phyloP scores from a whole-genome alignment of 1,140 invertebrate genomes.

The Apocrypta bakeri region DNA sequence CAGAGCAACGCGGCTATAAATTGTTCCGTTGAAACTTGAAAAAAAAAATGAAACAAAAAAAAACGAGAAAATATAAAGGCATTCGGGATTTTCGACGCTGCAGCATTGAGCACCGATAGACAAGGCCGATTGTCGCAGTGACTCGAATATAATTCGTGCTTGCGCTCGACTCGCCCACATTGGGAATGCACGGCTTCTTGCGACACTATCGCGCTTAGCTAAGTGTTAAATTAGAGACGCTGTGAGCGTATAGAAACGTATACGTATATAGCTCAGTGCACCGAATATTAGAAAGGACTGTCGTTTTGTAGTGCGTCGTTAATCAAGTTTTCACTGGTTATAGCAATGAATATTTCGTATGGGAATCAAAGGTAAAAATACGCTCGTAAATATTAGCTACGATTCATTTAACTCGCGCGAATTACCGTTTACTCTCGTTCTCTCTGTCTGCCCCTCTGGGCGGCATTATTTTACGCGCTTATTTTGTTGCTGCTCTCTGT shows the following conservation, averaged over 20 bases:
- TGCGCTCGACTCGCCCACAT: conserved; percentile 12
- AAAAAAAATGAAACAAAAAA: too few species aligned
- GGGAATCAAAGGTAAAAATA: neutral
- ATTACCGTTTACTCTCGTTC: neutral
- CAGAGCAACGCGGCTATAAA: too few species aligned
- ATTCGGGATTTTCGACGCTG: neutral
- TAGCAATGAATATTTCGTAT: too few species aligned
- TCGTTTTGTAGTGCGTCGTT: neutral
- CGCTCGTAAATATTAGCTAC: neutral
- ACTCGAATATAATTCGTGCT: conserved; percentile 2
- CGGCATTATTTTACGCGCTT: too few species aligned
- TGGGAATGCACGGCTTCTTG: neutral
- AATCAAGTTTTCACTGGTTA: neutral
- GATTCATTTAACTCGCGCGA: neutral
- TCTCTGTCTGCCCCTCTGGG: neutral
- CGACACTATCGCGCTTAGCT: neutral
- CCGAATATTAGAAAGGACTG: conserved; percentile 37
- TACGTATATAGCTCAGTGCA: too few species aligned
- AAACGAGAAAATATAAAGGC: too few species aligned
- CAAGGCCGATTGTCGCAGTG: neutral
- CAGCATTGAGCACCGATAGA: neutral
- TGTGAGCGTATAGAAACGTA: too few species aligned
- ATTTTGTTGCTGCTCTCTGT: too few species aligned
- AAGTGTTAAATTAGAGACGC: conserved; percentile 17
- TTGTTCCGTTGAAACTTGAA: neutral